These are phyloP conservation scores for Hermaeophaga mercurialis DNA, from an alignment of 2,888 invertebrate genomes.

Conservation along the genomic window DNA sequence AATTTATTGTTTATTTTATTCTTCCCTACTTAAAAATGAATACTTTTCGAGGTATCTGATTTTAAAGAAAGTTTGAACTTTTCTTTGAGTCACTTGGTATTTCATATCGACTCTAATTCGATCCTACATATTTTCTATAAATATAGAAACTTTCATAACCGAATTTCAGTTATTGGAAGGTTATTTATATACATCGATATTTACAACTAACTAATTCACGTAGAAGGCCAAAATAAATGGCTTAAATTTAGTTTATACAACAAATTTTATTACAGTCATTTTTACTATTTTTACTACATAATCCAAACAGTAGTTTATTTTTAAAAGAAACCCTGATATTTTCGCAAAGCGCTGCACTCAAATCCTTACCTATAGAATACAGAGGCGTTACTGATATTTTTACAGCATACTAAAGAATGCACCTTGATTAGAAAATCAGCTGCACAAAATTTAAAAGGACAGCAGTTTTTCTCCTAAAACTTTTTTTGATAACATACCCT, in stretches of 20 bases:
- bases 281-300: constrained; percentile 12
- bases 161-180: neutral
- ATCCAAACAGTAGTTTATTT: constrained; percentile 15
- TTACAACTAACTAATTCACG: constrained; percentile 11
- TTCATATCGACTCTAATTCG: too few relatives aligned
- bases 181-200: constrained; percentile 10
- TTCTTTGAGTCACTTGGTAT: too few relatives aligned
- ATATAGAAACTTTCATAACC: constrained; percentile 1
- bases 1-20: too few relatives aligned
- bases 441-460: too few relatives aligned
- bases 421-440: too few relatives aligned
- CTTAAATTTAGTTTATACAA: constrained; percentile 13
- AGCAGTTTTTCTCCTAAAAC: too few relatives aligned
- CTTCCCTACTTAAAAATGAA: too few relatives aligned
- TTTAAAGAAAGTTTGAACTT: too few relatives aligned
- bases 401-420: too few relatives aligned
- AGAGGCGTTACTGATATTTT: neutral
- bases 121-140: neutral
- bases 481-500: too few relatives aligned
- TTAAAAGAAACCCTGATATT: constrained; percentile 5
- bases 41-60: too few relatives aligned
- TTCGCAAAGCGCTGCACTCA: constrained; percentile 1
- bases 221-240: constrained; percentile 13
- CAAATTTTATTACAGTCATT: constrained; percentile 14
- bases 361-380: neutral